Conservation (phyloP, 2,797 vertebrate genomes). For the Liparis tanakae region DNA sequence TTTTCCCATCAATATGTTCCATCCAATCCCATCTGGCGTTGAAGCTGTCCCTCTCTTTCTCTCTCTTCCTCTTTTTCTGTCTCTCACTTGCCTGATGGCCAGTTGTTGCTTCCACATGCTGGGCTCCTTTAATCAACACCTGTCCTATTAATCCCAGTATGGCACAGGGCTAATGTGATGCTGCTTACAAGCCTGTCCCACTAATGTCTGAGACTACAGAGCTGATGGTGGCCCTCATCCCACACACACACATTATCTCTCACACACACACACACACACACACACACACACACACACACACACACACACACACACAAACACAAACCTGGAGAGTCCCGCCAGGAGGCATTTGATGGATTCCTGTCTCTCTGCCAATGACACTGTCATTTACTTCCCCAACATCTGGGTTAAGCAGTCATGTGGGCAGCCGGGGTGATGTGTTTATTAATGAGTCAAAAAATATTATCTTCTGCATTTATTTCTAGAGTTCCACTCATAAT, state of each 20-base stretch:
- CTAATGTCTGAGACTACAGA: conserved; percentile 78
- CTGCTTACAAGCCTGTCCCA: conserved; percentile 78
- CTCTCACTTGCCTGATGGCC: conserved; percentile 67
- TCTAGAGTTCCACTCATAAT: conserved; percentile 12
- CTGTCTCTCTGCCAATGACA: conserved; percentile 74
- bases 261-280: conserved; percentile 13
- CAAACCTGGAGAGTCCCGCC: conserved; percentile 68
- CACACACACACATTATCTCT: conserved; percentile 19
- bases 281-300: conserved; percentile 18
- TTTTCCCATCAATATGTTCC: conserved; percentile 81
- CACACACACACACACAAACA: conserved; percentile 22
- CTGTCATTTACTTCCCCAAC: conserved; percentile 82
- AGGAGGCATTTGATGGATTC: conserved; percentile 80
- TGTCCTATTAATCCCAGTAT: conserved; percentile 84
- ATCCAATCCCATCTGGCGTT: conserved; percentile 76
- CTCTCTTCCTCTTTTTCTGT: conserved; percentile 47
- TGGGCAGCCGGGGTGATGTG: conserved; percentile 64
- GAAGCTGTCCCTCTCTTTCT: conserved; percentile 20
- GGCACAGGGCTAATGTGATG: conserved; percentile 83
- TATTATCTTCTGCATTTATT: conserved; percentile 43
- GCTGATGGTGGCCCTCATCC: conserved; percentile 67
- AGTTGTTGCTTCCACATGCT: conserved; percentile 80
- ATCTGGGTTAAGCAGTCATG: conserved; percentile 82
- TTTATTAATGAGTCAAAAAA: conserved; percentile 67
- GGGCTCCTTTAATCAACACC: conserved; percentile 87